These are phyloP conservation scores for Chrysopilus asiliformis DNA, from an alignment of 2,888 invertebrate species.

Conservation along the genomic window DNA sequence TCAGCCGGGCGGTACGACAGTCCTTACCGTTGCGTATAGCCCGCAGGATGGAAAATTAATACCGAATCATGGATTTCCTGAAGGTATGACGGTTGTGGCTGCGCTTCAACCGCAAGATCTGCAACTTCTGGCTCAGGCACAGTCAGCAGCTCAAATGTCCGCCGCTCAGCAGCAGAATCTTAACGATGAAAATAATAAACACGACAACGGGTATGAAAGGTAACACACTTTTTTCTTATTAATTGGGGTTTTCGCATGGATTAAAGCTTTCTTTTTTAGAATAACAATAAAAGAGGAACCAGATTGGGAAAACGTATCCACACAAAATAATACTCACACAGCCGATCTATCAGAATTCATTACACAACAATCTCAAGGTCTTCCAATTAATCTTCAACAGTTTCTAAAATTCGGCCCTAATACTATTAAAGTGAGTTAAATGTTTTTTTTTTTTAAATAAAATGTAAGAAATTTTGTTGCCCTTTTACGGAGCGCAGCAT, in stretches of 20 bases:
- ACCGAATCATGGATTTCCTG: slow-evolving; percentile 38
- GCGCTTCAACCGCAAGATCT: slow-evolving; percentile 56
- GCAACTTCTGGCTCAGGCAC: slow-evolving; percentile 41
- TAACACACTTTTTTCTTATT: no score
- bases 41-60: slow-evolving; percentile 47
- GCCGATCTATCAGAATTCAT: slow-evolving; percentile 40
- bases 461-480: neutral
- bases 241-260: no score
- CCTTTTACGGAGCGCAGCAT: no score
- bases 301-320: slow-evolving; percentile 30
- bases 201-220: no score
- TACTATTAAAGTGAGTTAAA: slow-evolving; percentile 19
- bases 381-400: slow-evolving; percentile 46
- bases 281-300: slow-evolving; percentile 30
- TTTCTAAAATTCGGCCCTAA: slow-evolving; percentile 50
- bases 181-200: no score
- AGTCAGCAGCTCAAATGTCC: slow-evolving; percentile 21
- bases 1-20: slow-evolving; percentile 52
- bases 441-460: no score
- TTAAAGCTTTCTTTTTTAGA: no score
- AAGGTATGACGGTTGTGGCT: slow-evolving; percentile 52
- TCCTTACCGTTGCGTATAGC: slow-evolving; percentile 62
- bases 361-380: slow-evolving; percentile 37
- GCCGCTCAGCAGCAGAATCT: slow-evolving; percentile 17
- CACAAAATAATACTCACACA: slow-evolving; percentile 19